phyloP scores from a whole-genome alignment of 2,888 invertebrate genomes.

The Nemurella pictetii region DNA sequence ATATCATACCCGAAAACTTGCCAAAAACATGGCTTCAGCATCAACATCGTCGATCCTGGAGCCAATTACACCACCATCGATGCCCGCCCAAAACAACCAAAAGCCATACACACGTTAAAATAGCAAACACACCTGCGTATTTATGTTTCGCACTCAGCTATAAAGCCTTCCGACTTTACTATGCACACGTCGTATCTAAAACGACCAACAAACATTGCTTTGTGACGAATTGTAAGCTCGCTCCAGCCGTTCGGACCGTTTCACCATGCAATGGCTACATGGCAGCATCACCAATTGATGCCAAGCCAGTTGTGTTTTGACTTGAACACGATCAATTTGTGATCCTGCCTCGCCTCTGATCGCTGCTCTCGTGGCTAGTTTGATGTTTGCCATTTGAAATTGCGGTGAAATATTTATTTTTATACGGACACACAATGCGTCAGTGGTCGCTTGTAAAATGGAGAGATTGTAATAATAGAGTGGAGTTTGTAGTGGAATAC shows the following conservation, averaged over 20 bases:
- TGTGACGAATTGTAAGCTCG: neutral
- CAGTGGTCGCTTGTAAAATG: neutral
- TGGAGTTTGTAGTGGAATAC: neutral
- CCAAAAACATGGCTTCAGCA: too few relatives aligned
- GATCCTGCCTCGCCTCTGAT: neutral
- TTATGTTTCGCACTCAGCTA: neutral
- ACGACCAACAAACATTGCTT: neutral
- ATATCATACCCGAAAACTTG: too few relatives aligned
- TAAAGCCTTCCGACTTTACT: neutral
- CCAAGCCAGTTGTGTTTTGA: neutral
- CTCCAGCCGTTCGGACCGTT: neutral
- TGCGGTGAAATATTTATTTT: neutral
- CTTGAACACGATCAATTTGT: neutral
- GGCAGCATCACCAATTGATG: neutral
- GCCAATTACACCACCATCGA: too few relatives aligned
- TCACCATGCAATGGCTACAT: neutral
- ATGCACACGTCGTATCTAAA: neutral
- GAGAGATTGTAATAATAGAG: neutral
- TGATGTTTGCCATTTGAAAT: neutral
- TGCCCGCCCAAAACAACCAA: too few relatives aligned
- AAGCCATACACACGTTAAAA: neutral
- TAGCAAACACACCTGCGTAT: neutral
- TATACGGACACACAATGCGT: neutral
- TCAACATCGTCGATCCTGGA: too few relatives aligned
- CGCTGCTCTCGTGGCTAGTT: neutral